phyloP scores from a whole-genome alignment of 2,113 vertebrate genomes.

The Tylochromis polylepis region DNA sequence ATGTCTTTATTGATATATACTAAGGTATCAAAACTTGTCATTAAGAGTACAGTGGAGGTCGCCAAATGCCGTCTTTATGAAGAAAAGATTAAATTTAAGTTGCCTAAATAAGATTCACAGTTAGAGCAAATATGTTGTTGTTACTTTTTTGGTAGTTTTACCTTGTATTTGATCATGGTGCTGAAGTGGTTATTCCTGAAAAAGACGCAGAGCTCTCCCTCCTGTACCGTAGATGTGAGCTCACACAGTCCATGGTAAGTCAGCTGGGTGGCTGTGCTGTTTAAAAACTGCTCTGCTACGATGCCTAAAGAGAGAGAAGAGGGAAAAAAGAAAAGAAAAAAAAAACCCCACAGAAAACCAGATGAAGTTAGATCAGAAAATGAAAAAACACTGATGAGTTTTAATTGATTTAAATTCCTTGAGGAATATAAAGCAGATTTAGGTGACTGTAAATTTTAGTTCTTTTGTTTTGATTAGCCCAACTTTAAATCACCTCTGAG shows the following conservation, averaged over 20 bases:
- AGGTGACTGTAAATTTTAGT: not conserved
- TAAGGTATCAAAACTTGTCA: not conserved
- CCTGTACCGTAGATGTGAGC: constrained; percentile 92
- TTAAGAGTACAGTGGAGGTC: not conserved
- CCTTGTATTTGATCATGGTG: constrained; percentile 99
- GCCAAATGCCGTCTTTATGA: not conserved
- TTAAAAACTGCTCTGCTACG: constrained; percentile 95
- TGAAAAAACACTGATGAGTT: not conserved
- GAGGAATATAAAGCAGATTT: not conserved
- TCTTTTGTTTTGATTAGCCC: not conserved
- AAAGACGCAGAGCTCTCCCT: constrained; percentile 97
- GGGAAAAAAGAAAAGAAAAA: not conserved
- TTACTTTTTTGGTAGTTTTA: constrained; percentile 55
- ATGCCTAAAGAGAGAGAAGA: constrained; percentile 72
- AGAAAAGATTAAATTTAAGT: not conserved
- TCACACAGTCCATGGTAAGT: constrained; percentile 97
- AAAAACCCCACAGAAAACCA: not conserved
- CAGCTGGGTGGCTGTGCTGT: constrained; percentile 93
- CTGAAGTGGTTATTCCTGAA: constrained; percentile 99
- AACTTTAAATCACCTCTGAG: not conserved
- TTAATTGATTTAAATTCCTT: not conserved
- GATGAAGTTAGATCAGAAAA: not conserved
- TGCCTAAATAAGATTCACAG: not conserved
- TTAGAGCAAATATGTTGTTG: not conserved
- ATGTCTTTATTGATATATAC: not conserved